Evolutionary conservation across 2,797 vertebrate genomes (phyloP).

Genomic region (Poeciliopsis turneri): DNA sequence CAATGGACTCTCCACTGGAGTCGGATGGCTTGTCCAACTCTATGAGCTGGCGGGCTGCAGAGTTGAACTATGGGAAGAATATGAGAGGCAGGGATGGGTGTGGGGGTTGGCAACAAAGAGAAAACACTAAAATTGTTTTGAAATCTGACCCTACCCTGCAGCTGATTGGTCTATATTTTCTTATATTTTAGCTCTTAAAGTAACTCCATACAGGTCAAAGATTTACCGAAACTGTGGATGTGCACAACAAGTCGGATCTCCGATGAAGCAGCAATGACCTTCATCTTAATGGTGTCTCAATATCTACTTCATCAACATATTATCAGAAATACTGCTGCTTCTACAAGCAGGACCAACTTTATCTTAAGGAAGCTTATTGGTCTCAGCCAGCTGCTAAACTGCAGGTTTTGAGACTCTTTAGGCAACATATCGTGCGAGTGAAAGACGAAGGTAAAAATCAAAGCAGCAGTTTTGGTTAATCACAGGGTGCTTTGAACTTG

Average conservation of each 20-base stretch:
- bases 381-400: conserved; percentile 18
- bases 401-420: conserved; percentile 48
- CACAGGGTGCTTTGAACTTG: conserved; percentile 56
- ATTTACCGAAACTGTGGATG: not conserved
- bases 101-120: conserved; percentile 17
- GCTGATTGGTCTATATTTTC: not conserved
- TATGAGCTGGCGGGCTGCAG: conserved; percentile 93
- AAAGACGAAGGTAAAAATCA: conserved; percentile 59
- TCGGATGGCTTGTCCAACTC: conserved; percentile 93
- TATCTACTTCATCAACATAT: not conserved
- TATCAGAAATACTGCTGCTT: not conserved
- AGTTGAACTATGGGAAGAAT: conserved; percentile 87
- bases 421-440: conserved; percentile 26
- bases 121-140: conserved; percentile 20
- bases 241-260: not conserved
- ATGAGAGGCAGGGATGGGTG: not conserved
- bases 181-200: not conserved
- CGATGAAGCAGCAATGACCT: not conserved
- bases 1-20: conserved; percentile 83
- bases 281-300: not conserved
- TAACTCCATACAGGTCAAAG: not conserved
- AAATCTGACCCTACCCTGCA: conserved; percentile 36
- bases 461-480: conserved; percentile 67
- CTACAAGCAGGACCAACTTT: not conserved
- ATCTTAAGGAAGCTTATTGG: conserved; percentile 13